A percentile compares a stretch with the other conserved stretches of the same genome.
phyloP scores from a whole-genome alignment of 2,113 vertebrate genomes.

The Anolis carolinensis region DNA sequence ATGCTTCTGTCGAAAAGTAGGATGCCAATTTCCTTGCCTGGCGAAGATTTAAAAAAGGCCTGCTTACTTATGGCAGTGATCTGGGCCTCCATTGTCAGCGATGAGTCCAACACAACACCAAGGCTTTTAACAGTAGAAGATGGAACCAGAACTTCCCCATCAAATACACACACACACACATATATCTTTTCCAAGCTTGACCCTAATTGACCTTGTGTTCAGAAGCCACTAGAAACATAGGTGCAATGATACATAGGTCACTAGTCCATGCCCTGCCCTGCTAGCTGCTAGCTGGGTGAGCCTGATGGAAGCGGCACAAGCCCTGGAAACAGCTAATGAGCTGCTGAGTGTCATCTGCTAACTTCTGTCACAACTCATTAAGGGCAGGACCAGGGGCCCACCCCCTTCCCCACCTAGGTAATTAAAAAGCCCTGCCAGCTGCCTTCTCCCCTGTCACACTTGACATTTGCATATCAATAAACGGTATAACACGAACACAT shows the following conservation, averaged over 20 bases:
- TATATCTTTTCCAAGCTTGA: not conserved
- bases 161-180: too few species aligned
- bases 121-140: too few species aligned
- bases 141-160: too few species aligned
- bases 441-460: conserved; percentile 5
- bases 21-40: too few species aligned
- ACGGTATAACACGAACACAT: not conserved
- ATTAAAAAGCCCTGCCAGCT: conserved; percentile 28
- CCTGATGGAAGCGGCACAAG: not conserved
- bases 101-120: too few species aligned
- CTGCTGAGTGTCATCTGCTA: not conserved
- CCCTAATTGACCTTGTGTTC: not conserved
- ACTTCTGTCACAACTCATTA: conserved; percentile 27
- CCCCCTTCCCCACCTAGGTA: conserved; percentile 10
- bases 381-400: conserved; percentile 2
- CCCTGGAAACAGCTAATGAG: not conserved
- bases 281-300: not conserved
- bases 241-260: not conserved
- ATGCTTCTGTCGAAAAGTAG: too few species aligned
- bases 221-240: not conserved
- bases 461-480: conserved; percentile 26
- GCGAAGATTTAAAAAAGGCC: too few species aligned
- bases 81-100: too few species aligned
- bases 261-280: too few species aligned
- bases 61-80: too few species aligned